Base-by-base conservation (phyloP, 2,888 invertebrate species). In the Antitype chi region DNA sequence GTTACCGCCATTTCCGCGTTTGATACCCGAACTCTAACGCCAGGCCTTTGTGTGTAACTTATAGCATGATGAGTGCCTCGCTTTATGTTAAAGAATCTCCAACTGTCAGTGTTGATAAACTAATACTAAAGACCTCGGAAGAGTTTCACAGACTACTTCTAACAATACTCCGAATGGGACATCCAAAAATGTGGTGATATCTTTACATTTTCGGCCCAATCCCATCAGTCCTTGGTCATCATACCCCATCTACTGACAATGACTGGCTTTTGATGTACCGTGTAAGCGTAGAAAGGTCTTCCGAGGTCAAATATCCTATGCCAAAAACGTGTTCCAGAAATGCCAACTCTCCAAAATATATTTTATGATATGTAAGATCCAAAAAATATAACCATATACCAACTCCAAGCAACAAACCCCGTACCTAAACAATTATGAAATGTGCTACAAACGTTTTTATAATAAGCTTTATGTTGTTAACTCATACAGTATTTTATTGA, bases 1-100 rank as follows among this genome's bases (percentile, higher is more conserved):
- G 91, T 92, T 90, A 90, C 88, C 85, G 91, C 92, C 90, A 90
- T 88, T 90, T 90, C 90, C 90, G 89, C 89, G 91, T 92, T 89
- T 91, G 90, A 91, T 89, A 90, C 91, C 92, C 91, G 90, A 93
- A 90, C 92, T 93, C 91, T 96, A 96, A 96, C 93, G 94, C 95
- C 92, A 94, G 92, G 93, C 94, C 94, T 94, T 92, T 95, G 95
- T 95, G 95, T 96, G 95, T 94, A 85, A 96, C 95, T 96, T 93
- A 96, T 95, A 96, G 96, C 96, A 96, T 96, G 96, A 91, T 89
- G 92, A 92, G 92, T 92, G 92, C 90, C 91, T 88, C 87, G 90
- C 90, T 91, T 88, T 85, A 87, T 88, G 80, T 86, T 89, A 83
- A 89, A 90, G 89, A 90, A 85, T 80, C 84, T 88, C 79, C 81